Conservation (phyloP, 2,797 vertebrate genomes). For the Hydrocynus forskahlii region DNA sequence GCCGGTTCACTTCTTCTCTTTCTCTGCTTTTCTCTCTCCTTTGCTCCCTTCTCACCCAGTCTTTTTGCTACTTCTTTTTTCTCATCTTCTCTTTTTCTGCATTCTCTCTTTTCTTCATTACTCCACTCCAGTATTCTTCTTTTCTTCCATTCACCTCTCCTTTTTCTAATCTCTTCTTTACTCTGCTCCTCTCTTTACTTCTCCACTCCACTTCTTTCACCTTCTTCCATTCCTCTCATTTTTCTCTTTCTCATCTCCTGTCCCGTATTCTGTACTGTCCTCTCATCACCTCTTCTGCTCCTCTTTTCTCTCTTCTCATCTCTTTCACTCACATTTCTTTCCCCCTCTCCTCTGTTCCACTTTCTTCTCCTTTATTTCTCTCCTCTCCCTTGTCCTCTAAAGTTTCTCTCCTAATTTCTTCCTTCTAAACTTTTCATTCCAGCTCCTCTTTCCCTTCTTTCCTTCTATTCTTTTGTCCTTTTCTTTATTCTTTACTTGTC, state of each 20-base stretch:
- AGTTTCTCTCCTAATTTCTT: background rate
- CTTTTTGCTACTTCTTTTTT: conserved; percentile 19
- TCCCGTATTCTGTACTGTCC: too few species aligned
- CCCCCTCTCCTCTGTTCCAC: background rate
- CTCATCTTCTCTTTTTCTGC: conserved; percentile 17
- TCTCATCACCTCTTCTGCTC: background rate
- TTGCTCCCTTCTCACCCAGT: conserved; percentile 49
- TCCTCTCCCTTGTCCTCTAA: background rate
- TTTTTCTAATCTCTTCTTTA: background rate
- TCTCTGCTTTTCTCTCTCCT: conserved; percentile 60
- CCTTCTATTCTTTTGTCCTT: background rate
- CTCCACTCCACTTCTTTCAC: conserved; percentile 32
- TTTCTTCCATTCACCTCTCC: background rate
- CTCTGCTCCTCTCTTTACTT: too few species aligned
- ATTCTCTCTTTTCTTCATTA: background rate
- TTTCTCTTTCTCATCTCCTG: conserved; percentile 1
- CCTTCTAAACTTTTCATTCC: background rate
- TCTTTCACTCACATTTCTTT: conserved; percentile 10
- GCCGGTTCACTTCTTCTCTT: conserved; percentile 55
- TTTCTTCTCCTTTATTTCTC: background rate
- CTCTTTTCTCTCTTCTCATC: conserved; percentile 15
- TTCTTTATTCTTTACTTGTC: background rate
- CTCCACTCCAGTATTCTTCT: conserved; percentile 43
- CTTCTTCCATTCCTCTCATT: conserved; percentile 53
- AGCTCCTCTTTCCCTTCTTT: too few species aligned